Evolutionary conservation across 2,797 vertebrate species (phyloP), one percentile per base, ranked within the genome.

Genomic region (Diglossa cyanea): DNA sequence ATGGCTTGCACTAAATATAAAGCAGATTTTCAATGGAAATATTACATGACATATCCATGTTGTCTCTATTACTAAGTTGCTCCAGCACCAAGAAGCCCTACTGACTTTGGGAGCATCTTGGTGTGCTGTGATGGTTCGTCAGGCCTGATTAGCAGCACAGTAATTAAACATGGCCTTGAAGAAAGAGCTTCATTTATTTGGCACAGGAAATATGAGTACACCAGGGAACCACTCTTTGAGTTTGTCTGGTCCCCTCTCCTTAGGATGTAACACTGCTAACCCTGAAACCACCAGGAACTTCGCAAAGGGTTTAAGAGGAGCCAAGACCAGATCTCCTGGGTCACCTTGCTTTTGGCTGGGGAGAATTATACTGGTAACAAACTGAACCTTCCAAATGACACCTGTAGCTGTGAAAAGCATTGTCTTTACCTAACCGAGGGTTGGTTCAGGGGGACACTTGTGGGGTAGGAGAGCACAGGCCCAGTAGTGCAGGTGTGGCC

Each of bases 1-100:
- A 86, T 60, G 71, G 16, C 60, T 92, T 91, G 79, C 51, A 73
- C 61, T 89, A 82, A 90, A 93, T 89, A 90, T 75, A 95, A 90
- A 85, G 50, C 51, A 70, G 82, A 75, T 77, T 92, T 96, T 86
- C 60, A 90, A 60, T 45, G 6, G 16, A 91, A 94, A 86, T 88
- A 90, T 93, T 80, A 53, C 63, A 76, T 8, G 2, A 81, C 61
- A 42, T 12, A 83, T 24, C 1, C 1, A 3, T 61, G 9, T 35
- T 88, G 60, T 76, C 42, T 61, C 42, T 47, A 62, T 57, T 40
- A 37, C 39, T 74, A 42, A 74, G 82, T 62, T 73, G 37, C 33
- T 79, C 33, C 28, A 65, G 42, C 40, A 66, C 40, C 28, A 57
- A 89, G 60, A 89, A 86, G 30, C 54, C 30, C 39, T 55, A 4